phyloP scores from a whole-genome alignment of 2,113 vertebrate genomes.

The Pseudolaguvia tuberculata region DNA sequence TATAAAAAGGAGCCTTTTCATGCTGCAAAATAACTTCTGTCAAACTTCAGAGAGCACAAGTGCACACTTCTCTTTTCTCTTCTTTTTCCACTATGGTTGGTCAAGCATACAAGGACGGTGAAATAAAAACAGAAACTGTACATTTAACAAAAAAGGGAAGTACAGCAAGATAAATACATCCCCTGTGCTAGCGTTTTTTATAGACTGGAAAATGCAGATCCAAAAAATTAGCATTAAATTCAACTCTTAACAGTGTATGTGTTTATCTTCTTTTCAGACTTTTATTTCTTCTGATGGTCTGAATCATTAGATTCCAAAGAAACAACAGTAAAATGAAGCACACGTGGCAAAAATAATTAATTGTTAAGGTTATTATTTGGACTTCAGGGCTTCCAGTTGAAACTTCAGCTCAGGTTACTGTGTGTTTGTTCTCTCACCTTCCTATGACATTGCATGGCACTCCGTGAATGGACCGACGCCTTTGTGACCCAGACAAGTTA shows the following conservation, averaged over 20 bases:
- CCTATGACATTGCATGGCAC: neutral
- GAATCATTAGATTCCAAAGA: neutral
- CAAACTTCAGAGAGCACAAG: slow-evolving; percentile 19
- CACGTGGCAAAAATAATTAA: neutral
- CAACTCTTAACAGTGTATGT: slow-evolving; percentile 18
- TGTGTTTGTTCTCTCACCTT: neutral
- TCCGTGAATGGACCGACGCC: no score
- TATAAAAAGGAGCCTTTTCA: slow-evolving; percentile 17
- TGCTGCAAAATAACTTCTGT: slow-evolving; percentile 27
- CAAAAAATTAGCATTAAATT: no score
- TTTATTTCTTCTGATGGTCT: neutral
- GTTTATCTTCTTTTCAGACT: neutral
- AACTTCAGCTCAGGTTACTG: neutral
- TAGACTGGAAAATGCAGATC: slow-evolving; percentile 32
- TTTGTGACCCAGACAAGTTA: neutral
- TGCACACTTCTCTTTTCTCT: slow-evolving; percentile 42
- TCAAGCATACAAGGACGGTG: slow-evolving; percentile 30
- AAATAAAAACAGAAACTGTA: slow-evolving; percentile 47
- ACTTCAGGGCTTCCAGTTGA: neutral
- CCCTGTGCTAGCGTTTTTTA: slow-evolving; percentile 34
- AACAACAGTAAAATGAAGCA: neutral
- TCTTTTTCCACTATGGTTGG: slow-evolving; percentile 29
- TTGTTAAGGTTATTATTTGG: neutral
- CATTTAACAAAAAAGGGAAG: slow-evolving; percentile 51
- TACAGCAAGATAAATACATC: slow-evolving; percentile 36